These are phyloP conservation scores for Formica selysi DNA, from an alignment of 1,140 invertebrate species.

Conservation along the genomic window DNA sequence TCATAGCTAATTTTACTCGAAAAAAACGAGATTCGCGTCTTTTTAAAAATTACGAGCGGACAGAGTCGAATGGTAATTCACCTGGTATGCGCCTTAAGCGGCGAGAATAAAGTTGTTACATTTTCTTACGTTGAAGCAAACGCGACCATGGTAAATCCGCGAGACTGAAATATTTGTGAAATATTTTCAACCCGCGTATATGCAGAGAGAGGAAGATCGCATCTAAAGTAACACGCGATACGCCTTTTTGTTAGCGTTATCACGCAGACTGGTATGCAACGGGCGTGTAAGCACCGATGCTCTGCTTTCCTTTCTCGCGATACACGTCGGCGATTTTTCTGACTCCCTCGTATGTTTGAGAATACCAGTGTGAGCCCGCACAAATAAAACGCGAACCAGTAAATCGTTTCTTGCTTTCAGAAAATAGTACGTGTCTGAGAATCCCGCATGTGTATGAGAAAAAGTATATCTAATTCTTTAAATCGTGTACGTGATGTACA, in stretches of 20 bases:
- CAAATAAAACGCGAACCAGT: neutral
- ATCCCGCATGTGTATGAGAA: conserved; percentile 5
- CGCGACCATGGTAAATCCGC: conserved; percentile 29
- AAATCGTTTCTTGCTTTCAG: neutral
- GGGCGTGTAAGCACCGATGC: conserved; percentile 32
- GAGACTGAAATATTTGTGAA: conserved; percentile 49
- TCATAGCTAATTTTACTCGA: conserved; percentile 26
- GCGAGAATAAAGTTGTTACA: conserved; percentile 35
- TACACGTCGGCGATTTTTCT: conserved; percentile 36
- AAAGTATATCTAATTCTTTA: conserved; percentile 22
- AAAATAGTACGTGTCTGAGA: conserved; percentile 17
- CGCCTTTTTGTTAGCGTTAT: conserved; percentile 59
- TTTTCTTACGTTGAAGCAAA: conserved; percentile 25
- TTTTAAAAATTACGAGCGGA: conserved; percentile 26
- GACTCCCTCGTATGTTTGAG: neutral
- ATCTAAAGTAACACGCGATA: conserved; percentile 56
- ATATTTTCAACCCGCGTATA: conserved; percentile 25
- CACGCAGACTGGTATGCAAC: conserved; percentile 43
- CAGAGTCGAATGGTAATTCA: conserved; percentile 39
- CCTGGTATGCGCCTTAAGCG: conserved; percentile 12
- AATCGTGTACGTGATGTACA: neutral
- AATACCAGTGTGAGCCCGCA: conserved; percentile 8
- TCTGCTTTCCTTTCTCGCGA: conserved; percentile 19
- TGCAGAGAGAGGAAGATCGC: neutral
- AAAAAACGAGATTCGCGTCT: neutral